Conservation (phyloP, 2,113 vertebrate species). For the Coryphaenoides rupestris region DNA sequence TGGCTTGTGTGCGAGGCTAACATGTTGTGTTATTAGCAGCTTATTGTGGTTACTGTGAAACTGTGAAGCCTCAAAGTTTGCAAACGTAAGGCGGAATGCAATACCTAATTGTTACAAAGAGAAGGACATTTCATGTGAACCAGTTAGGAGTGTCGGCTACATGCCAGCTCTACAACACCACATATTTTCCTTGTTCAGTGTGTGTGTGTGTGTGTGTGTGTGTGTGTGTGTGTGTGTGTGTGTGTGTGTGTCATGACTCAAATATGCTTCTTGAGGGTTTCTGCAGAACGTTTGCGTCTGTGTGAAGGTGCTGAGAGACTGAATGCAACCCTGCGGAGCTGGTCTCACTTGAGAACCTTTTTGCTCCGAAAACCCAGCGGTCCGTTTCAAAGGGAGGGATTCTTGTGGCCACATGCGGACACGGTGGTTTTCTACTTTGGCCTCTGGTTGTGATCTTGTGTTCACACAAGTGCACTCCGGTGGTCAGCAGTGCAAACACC, state of each 20-base stretch:
- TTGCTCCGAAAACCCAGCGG: neutral
- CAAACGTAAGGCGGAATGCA: too few relatives aligned
- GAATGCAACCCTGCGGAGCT: neutral
- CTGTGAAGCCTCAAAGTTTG: too few relatives aligned
- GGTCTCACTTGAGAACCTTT: neutral
- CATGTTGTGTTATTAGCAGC: neutral
- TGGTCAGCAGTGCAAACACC: conserved; percentile 21
- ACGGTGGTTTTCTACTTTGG: neutral
- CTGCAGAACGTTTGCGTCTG: neutral
- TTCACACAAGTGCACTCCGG: neutral
- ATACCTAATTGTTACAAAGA: too few relatives aligned
- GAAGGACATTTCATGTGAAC: too few relatives aligned
- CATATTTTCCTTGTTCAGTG: too few relatives aligned
- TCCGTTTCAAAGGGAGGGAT: conserved; percentile 3
- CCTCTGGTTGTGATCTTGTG: conserved; percentile 9
- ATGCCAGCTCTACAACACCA: too few relatives aligned
- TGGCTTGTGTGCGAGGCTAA: neutral
- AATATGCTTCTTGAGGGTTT: neutral
- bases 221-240: too few relatives aligned
- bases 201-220: too few relatives aligned
- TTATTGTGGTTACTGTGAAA: too few relatives aligned
- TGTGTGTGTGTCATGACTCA: too few relatives aligned
- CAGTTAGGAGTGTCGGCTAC: too few relatives aligned
- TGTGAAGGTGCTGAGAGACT: neutral
- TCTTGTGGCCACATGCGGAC: conserved; percentile 4